Evolutionary conservation across 2,797 vertebrate genomes (phyloP).

Genomic region (Halcyon badia): DNA sequence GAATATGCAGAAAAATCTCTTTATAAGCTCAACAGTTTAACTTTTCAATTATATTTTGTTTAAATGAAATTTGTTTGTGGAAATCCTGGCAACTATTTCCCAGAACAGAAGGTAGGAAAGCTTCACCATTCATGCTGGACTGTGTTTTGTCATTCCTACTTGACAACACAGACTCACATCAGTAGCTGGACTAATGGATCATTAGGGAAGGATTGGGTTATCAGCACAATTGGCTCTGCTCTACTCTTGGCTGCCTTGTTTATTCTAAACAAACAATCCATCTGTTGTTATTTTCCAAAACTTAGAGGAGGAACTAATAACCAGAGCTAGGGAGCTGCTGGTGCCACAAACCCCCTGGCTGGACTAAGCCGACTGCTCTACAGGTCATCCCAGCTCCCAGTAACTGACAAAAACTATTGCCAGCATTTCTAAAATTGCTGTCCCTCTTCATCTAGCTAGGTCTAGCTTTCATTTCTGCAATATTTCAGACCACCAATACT

Average conservation of each 20-base stretch:
- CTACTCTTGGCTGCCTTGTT: conserved; percentile 16
- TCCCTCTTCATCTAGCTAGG: background rate
- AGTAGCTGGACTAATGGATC: conserved; percentile 38
- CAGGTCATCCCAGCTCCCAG: background rate
- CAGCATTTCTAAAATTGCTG: background rate
- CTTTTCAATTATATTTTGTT: background rate
- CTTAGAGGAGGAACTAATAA: conserved; percentile 9
- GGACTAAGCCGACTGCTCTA: background rate
- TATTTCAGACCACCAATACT: background rate
- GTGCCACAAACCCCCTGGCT: background rate
- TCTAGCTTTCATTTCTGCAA: background rate
- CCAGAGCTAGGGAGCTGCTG: background rate
- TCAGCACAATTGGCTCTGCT: conserved; percentile 15
- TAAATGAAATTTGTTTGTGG: background rate
- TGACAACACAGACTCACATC: background rate
- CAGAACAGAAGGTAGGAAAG: background rate
- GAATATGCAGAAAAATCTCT: background rate
- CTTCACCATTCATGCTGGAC: background rate
- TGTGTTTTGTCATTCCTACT: conserved; percentile 8
- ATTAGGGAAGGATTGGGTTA: background rate
- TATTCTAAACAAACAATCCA: conserved; percentile 47
- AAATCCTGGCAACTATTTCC: background rate
- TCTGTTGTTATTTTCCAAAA: conserved; percentile 56
- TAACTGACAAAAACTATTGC: background rate
- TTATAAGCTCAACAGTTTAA: background rate